Conservation (phyloP, 2,113 vertebrate genomes). For the Eretmochelys imbricata region DNA sequence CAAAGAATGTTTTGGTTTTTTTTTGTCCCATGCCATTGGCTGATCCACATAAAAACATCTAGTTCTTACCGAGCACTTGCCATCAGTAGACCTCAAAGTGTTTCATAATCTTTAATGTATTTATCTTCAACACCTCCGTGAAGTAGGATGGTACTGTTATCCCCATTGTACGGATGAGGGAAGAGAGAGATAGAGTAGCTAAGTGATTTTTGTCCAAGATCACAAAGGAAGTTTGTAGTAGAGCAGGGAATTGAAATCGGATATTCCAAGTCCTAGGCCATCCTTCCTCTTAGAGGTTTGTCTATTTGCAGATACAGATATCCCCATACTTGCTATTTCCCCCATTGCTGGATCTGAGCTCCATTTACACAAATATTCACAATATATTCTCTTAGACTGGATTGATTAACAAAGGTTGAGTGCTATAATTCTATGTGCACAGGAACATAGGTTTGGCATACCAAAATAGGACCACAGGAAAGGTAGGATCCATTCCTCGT, state of each 20-base stretch:
- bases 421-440: background rate
- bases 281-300: background rate
- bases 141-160: background rate
- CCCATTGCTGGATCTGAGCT: background rate
- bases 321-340: background rate
- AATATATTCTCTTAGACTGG: background rate
- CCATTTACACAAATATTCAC: background rate
- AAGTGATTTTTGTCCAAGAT: background rate
- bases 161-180: background rate
- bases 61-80: background rate
- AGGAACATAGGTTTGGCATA: background rate
- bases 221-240: background rate
- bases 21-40: background rate
- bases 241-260: background rate
- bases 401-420: background rate
- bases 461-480: background rate
- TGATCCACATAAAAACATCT: background rate
- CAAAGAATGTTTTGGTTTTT: background rate
- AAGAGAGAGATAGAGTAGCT: background rate
- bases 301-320: conserved; percentile 9
- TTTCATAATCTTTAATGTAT: background rate
- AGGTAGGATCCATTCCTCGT: background rate
- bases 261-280: background rate
- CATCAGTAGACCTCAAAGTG: background rate
- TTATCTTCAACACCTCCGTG: background rate